A percentile compares a stretch with the other conserved stretches of the same genome.
Conservation (phyloP, 2,888 invertebrate species). For the Ephialtes manifestator region DNA sequence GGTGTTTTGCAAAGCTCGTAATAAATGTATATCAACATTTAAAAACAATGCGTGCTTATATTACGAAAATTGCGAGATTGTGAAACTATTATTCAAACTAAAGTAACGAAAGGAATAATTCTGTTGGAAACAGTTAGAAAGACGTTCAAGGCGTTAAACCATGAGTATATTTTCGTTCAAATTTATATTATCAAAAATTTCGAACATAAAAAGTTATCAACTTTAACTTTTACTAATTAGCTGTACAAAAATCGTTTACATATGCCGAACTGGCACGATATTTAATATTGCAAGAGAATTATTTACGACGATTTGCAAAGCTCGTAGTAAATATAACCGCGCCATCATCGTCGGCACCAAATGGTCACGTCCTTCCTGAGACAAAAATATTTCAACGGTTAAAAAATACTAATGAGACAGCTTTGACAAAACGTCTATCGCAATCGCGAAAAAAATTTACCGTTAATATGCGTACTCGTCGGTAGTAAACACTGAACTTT, state of each 20-base stretch:
- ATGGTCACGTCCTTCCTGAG: slow-evolving; percentile 90
- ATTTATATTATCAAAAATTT: not conserved
- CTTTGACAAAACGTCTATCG: not conserved
- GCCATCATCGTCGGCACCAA: slow-evolving; percentile 90
- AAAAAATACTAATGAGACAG: not conserved
- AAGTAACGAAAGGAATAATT: no score
- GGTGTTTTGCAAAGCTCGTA: slow-evolving; percentile 89
- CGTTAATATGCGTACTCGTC: slow-evolving; percentile 90
- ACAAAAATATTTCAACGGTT: slow-evolving; percentile 19
- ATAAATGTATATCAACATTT: slow-evolving; percentile 85
- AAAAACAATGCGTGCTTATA: no score
- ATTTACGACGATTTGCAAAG: slow-evolving; percentile 89
- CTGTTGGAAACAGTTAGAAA: no score
- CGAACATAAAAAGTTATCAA: not conserved
- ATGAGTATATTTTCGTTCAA: not conserved
- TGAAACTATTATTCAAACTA: no score
- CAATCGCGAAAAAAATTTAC: slow-evolving; percentile 86
- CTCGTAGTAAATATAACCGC: slow-evolving; percentile 90
- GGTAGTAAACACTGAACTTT: slow-evolving; percentile 92
- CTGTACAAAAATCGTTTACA: slow-evolving; percentile 44
- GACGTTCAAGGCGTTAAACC: no score
- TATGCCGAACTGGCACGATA: slow-evolving; percentile 88
- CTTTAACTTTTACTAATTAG: slow-evolving; percentile 17
- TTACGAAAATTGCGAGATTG: no score
- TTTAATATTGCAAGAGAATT: slow-evolving; percentile 89